Percentiles rank a stretch among this genome's conserved stretches.
phyloP scores from a whole-genome alignment of 1,140 invertebrate species.

The Bicyclus anynana region DNA sequence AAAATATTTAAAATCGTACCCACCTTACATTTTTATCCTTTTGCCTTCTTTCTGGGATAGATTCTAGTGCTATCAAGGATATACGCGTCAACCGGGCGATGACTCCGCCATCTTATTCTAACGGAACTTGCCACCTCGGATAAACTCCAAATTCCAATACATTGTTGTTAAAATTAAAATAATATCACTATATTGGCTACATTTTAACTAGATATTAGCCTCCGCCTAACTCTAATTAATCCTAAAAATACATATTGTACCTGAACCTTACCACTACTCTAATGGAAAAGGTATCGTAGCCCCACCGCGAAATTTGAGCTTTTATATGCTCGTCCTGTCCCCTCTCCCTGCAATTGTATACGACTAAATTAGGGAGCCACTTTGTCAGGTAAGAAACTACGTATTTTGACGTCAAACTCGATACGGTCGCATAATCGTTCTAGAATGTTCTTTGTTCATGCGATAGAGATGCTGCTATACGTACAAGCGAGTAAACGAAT shows the following conservation, averaged over 20 bases:
- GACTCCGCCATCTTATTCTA: constrained; percentile 53
- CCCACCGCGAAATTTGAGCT: constrained; percentile 5
- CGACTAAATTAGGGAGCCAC: constrained; percentile 23
- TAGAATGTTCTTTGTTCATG: constrained; percentile 43
- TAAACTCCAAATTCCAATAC: constrained; percentile 9
- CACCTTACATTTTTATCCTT: constrained; percentile 50
- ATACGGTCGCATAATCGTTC: constrained; percentile 38
- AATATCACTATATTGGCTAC: constrained; percentile 8
- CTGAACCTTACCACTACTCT: constrained; percentile 40
- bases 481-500: constrained; percentile 21
- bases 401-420: constrained; percentile 1
- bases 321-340: constrained; percentile 34
- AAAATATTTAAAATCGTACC: constrained; percentile 25
- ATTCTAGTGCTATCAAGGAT: constrained; percentile 18
- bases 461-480: constrained; percentile 31
- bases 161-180: constrained; percentile 1
- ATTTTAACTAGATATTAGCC: constrained; percentile 8
- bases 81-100: constrained; percentile 47
- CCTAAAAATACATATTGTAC: constrained; percentile 33
- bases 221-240: constrained; percentile 14
- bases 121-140: constrained; percentile 20
- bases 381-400: not conserved
- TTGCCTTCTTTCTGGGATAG: constrained; percentile 14
- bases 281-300: constrained; percentile 38
- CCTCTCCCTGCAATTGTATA: constrained; percentile 23